Conservation (phyloP, 1,140 invertebrate species). For the Thaumetopoea pityocampa region DNA sequence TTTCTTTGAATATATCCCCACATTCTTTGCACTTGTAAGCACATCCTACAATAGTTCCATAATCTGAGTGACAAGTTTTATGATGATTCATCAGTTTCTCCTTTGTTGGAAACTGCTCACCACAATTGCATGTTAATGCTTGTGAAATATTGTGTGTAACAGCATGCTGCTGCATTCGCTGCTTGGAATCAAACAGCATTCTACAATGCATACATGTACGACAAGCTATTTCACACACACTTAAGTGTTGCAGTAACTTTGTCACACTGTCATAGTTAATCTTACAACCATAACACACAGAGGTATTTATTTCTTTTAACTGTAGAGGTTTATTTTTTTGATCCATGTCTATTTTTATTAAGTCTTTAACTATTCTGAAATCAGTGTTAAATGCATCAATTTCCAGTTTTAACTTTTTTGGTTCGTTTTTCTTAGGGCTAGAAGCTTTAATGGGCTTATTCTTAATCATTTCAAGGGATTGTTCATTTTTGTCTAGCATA, state of each 20-base stretch:
- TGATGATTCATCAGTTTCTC: conserved; percentile 39
- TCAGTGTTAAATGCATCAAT: conserved; percentile 59
- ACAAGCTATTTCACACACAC: conserved; percentile 47
- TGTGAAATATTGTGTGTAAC: conserved; percentile 32
- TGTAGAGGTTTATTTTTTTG: conserved; percentile 28
- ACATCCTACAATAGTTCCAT: conserved; percentile 40
- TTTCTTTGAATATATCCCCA: conserved; percentile 42
- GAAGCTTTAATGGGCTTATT: conserved; percentile 37
- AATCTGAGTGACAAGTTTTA: conserved; percentile 42
- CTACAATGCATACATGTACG: conserved; percentile 53
- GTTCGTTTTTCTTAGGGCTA: conserved; percentile 52
- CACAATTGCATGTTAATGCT: conserved; percentile 48
- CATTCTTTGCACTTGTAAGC: conserved; percentile 56
- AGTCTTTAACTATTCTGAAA: conserved; percentile 46
- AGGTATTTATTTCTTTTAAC: conserved; percentile 13
- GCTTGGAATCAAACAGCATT: conserved; percentile 53
- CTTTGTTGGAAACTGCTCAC: conserved; percentile 40
- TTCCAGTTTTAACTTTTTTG: conserved; percentile 48
- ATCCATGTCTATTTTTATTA: conserved; percentile 46
- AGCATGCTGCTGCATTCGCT: conserved; percentile 47
- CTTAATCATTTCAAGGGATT: conserved; percentile 23
- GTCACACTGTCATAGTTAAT: conserved; percentile 31
- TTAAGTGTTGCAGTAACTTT: conserved; percentile 50
- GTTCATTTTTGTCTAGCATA: conserved; percentile 54
- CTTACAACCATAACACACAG: conserved; percentile 14